phyloP scores from a whole-genome alignment of 2,113 vertebrate species.

The Anolis carolinensis region DNA sequence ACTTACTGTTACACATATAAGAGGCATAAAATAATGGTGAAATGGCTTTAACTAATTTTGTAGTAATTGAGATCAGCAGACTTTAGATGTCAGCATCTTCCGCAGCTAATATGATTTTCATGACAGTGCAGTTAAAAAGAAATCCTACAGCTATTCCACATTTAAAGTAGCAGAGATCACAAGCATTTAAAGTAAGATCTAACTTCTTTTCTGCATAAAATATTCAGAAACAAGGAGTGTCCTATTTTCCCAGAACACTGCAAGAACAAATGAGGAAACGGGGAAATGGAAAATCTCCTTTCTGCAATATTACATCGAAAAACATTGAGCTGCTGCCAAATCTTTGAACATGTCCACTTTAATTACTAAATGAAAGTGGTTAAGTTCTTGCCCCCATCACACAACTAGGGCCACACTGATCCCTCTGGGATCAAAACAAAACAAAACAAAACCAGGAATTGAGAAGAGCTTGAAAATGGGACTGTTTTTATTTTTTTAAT shows the following conservation, averaged over 20 bases:
- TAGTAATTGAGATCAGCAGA: conserved; percentile 49
- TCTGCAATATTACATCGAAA: not conserved
- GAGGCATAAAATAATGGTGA: not conserved
- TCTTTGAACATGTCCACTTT: not conserved
- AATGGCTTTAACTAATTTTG: not conserved
- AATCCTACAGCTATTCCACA: conserved; percentile 41
- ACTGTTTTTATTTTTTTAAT: too few relatives aligned
- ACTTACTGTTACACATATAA: not conserved
- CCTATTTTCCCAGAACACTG: not conserved
- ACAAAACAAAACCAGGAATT: too few relatives aligned
- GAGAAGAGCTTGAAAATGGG: too few relatives aligned
- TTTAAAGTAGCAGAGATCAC: conserved; percentile 50
- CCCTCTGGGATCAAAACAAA: too few relatives aligned
- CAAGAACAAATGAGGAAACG: not conserved
- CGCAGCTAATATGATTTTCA: conserved; percentile 54
- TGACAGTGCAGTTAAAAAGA: conserved; percentile 51
- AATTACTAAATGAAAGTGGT: not conserved
- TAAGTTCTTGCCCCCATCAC: too few relatives aligned
- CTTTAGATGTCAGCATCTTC: conserved; percentile 59
- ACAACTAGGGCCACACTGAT: too few relatives aligned
- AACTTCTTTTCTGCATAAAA: conserved; percentile 26
- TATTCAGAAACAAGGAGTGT: conserved; percentile 13
- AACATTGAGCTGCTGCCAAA: not conserved
- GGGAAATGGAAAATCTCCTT: not conserved
- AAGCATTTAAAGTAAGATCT: conserved; percentile 37